Percentiles rank a stretch among this genome's conserved stretches.
These are phyloP conservation scores for Artibeus jamaicensis DNA, from an alignment of 2,797 vertebrate genomes.

Conservation along the genomic window DNA sequence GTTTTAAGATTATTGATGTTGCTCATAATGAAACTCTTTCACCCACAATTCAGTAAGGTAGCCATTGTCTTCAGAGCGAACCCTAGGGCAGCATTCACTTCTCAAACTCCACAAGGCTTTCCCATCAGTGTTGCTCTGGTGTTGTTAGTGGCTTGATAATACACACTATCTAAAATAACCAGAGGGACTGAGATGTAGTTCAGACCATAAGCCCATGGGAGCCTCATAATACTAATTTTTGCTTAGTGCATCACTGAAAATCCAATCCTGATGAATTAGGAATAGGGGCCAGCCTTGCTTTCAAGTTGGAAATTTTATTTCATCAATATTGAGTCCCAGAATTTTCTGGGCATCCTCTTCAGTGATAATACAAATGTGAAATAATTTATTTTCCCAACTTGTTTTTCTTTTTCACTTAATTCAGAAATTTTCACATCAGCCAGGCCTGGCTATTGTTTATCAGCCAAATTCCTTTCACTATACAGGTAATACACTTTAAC, in stretches of 20 bases:
- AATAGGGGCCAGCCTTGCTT: not conserved
- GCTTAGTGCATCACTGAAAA: not conserved
- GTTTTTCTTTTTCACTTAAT: not conserved
- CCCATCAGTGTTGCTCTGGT: not conserved
- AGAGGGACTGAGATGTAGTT: not conserved
- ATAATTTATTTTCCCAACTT: not conserved
- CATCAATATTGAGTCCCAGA: not conserved
- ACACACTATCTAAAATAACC: not conserved
- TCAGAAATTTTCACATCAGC: not conserved
- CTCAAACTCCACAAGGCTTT: not conserved
- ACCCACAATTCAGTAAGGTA: not conserved
- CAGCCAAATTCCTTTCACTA: not conserved
- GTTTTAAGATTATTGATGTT: not conserved
- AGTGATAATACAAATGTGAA: not conserved
- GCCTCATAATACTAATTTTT: not conserved
- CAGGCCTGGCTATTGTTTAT: not conserved
- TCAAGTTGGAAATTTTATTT: not conserved
- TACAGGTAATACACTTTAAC: not conserved
- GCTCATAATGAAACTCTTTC: not conserved
- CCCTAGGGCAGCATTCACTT: not conserved
- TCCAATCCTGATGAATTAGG: not conserved
- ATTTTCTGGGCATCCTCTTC: not conserved
- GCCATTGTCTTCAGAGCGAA: not conserved
- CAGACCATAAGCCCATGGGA: not conserved
- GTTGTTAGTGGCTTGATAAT: not conserved